Evolutionary conservation across 2,113 vertebrate species (phyloP), one percentile per base, ranked within the genome.

Genomic region (Saguinus midas): DNA sequence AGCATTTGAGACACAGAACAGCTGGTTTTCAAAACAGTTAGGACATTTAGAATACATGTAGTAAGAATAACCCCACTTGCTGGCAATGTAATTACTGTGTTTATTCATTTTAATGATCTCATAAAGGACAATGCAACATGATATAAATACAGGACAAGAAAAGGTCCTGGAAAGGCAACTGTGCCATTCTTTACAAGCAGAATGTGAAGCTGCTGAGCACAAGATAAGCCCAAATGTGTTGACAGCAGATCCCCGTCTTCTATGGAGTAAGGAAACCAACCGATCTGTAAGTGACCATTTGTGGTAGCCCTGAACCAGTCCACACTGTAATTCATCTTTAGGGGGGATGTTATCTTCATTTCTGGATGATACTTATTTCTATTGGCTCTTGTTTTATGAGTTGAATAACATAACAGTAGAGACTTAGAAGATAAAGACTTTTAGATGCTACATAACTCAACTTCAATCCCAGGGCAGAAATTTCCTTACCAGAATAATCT

Each of bases 21-120:
- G 45, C n/a, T 82, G 81, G 50, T 68, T 95, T 96, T 79, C 88
- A 93, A 95, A 97, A 35, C 55, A 91, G 85, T 52, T 32, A 58
- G 16, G 1, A 83, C 80, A 91, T 96, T 94, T 66, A 43, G 8
- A 29, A 87, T 66, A 80, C n/a, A n/a, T 45, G 32, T 35, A 85
- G 57, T 48, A 78, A 96, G 37, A 43, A 97, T 37, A 91, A 37
- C 7, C n/a, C 50, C 91, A 73, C 52, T 84, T 52, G 48, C 81
- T 92, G 82, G 14, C 18, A 85, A 25, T 3, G 0, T 73, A 92
- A 84, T 97, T 97, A 29, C 29, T 94, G 90, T 94, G 32, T 57
- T 92, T 68, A 23, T 90, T 97, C 50, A 72, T 92, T 78, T 97
- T 97, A 90, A 96, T 82, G 82, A 68, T 50, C 16, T 58, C 45